Percentiles rank a stretch among this genome's conserved stretches.
phyloP scores from a whole-genome alignment of 2,113 vertebrate genomes.

The Oryzias curvinotus region DNA sequence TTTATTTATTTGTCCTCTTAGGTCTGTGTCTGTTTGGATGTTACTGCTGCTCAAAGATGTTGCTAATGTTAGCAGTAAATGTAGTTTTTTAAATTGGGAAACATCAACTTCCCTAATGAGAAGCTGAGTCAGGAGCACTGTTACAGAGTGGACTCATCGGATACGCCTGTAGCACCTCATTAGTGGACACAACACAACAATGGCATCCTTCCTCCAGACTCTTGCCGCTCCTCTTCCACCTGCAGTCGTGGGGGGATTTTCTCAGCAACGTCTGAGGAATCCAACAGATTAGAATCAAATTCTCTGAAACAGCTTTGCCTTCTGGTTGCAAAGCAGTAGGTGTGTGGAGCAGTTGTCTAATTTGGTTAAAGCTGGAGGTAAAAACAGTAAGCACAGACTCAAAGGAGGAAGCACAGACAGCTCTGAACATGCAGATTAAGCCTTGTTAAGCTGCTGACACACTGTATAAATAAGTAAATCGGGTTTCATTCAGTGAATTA shows the following conservation, averaged over 20 bases:
- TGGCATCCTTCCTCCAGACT: conserved; percentile 15
- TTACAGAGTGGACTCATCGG: not conserved
- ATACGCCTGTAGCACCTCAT: conserved; percentile 8
- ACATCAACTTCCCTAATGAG: not conserved
- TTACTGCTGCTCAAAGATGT: not conserved
- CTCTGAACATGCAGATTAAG: conserved; percentile 23
- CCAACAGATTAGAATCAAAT: conserved; percentile 43
- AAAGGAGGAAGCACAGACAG: not conserved
- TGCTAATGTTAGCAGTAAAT: not conserved
- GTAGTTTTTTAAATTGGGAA: not conserved
- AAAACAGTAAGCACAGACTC: conserved; percentile 19
- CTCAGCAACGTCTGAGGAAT: conserved; percentile 8
- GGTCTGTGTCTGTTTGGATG: no score
- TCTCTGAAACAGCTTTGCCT: conserved; percentile 36
- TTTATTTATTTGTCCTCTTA: no score
- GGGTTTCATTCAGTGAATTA: not conserved
- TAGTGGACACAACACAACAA: conserved; percentile 8
- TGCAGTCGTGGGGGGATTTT: conserved; percentile 3
- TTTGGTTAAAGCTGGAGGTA: conserved; percentile 30
- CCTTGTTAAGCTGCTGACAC: conserved; percentile 3
- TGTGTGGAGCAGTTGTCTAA: conserved; percentile 48
- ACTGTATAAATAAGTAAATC: not conserved
- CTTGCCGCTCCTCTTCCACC: not conserved
- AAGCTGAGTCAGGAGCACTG: conserved; percentile 4
- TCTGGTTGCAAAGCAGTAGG: conserved; percentile 18